These are phyloP conservation scores for Hyphantria cunea DNA, from an alignment of 1,140 invertebrate species.

Conservation along the genomic window DNA sequence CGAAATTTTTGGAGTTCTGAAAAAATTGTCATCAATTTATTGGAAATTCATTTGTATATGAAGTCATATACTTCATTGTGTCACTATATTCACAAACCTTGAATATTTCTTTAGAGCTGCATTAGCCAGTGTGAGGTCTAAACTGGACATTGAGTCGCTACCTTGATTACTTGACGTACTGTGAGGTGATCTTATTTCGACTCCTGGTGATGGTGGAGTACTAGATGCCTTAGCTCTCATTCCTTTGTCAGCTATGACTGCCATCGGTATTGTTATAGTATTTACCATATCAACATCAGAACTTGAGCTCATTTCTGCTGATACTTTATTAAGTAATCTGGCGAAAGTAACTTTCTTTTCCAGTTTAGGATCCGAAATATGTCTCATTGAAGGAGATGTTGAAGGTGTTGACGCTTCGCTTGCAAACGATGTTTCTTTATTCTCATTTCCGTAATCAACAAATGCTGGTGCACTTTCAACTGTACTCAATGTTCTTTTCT, in stretches of 20 bases:
- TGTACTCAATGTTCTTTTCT: slow-evolving; percentile 78
- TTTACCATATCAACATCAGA: slow-evolving; percentile 84
- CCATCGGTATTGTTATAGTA: slow-evolving; percentile 78
- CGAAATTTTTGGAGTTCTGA: slow-evolving; percentile 82
- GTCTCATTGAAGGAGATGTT: slow-evolving; percentile 78
- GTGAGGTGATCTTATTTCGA: slow-evolving; percentile 83
- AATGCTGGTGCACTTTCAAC: slow-evolving; percentile 75
- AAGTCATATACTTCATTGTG: too few relatives aligned
- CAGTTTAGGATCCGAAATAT: slow-evolving; percentile 84
- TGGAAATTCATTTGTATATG: too few relatives aligned
- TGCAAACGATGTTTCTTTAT: slow-evolving; percentile 83
- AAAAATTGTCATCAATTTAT: slow-evolving; percentile 8
- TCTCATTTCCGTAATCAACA: slow-evolving; percentile 67
- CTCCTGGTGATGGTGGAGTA: slow-evolving; percentile 79
- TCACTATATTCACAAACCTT: slow-evolving; percentile 51
- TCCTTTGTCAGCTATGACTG: slow-evolving; percentile 70
- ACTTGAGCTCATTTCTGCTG: slow-evolving; percentile 87
- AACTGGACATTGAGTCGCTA: slow-evolving; percentile 86
- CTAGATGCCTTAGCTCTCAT: slow-evolving; percentile 76
- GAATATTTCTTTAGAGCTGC: slow-evolving; percentile 74
- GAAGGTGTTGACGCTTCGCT: slow-evolving; percentile 74
- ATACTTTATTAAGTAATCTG: slow-evolving; percentile 86
- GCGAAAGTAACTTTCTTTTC: slow-evolving; percentile 91
- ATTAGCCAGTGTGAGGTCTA: slow-evolving; percentile 82
- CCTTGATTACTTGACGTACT: slow-evolving; percentile 86